Evolutionary conservation across 2,888 invertebrate species (phyloP).

Genomic region (Drosophila austrosaltans): DNA sequence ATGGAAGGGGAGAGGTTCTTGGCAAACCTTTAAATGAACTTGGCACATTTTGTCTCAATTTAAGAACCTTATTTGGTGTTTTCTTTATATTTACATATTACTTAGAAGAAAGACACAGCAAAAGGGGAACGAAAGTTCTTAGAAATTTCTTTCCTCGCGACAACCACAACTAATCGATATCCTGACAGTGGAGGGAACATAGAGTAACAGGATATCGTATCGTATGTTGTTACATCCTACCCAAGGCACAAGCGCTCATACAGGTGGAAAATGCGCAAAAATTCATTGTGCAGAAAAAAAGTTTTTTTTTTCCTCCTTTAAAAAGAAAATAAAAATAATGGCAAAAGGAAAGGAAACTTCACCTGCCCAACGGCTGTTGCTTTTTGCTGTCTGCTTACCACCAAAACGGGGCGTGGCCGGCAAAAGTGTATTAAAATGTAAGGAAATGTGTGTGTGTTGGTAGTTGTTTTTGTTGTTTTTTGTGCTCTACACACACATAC

Average conservation of each 20-base stretch:
- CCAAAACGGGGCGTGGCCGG: conserved; percentile 35
- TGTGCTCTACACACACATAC: conserved; percentile 2
- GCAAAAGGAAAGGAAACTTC: conserved; percentile 34
- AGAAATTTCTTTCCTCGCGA: conserved; percentile 39
- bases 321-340: conserved; percentile 25
- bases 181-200: conserved; percentile 28
- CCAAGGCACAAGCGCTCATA: conserved; percentile 59
- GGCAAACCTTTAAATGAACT: not conserved
- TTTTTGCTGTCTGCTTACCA: conserved; percentile 38
- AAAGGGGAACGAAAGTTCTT: not conserved
- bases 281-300: conserved; percentile 79
- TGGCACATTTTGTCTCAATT: not conserved
- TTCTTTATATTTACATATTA: not conserved
- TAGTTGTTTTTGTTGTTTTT: conserved; percentile 25
- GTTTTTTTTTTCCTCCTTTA: conserved; percentile 47
- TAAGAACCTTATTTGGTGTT: not conserved
- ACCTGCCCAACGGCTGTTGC: conserved; percentile 68
- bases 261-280: conserved; percentile 79
- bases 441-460: conserved; percentile 58
- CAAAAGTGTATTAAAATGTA: conserved; percentile 75
- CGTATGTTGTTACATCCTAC: not conserved
- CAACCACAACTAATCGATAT: conserved; percentile 76
- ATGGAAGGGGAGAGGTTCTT: conserved; percentile 10
- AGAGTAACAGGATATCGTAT: not conserved
- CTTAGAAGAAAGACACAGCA: not conserved